Evolutionary conservation across 1,140 invertebrate genomes (phyloP).

Genomic region (Drosophila ficusphila): DNA sequence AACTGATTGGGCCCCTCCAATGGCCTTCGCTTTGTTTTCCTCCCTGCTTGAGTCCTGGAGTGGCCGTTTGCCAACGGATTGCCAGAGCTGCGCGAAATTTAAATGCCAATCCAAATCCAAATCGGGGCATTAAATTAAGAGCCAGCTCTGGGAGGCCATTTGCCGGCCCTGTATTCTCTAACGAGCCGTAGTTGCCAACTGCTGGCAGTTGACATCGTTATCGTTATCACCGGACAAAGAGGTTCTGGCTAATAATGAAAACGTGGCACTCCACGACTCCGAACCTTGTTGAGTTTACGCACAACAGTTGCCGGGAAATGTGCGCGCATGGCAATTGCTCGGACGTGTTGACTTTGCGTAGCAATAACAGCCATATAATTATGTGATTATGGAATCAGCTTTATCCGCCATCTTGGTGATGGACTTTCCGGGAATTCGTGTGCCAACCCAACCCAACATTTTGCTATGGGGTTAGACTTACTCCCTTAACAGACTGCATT

Average conservation of each 20-base stretch:
- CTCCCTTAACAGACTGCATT: too few species aligned
- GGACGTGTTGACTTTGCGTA: neutral
- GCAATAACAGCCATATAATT: conserved; percentile 8
- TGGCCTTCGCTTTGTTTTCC: conserved; percentile 35
- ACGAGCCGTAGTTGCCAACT: conserved; percentile 29
- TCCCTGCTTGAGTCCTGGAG: conserved; percentile 33
- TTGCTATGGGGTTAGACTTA: too few species aligned
- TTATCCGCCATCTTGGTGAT: too few species aligned
- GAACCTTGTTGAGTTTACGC: neutral
- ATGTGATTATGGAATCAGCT: neutral
- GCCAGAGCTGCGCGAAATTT: conserved; percentile 13
- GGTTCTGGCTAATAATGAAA: conserved; percentile 49
- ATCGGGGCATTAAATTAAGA: conserved; percentile 15
- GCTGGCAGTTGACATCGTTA: conserved; percentile 36
- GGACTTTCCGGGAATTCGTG: too few species aligned
- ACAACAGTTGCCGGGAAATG: conserved; percentile 2
- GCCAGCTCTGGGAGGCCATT: conserved; percentile 8
- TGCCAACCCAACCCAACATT: too few species aligned
- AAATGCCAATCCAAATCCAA: conserved; percentile 31
- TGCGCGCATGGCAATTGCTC: conserved; percentile 38
- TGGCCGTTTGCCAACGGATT: conserved; percentile 42
- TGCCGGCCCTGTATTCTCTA: conserved; percentile 16
- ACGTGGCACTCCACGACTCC: conserved; percentile 35
- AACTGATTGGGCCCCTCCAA: conserved; percentile 50
- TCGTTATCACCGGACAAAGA: conserved; percentile 16